Evolutionary conservation across 2,888 invertebrate genomes (phyloP).

Genomic region (Smittia sp.): DNA sequence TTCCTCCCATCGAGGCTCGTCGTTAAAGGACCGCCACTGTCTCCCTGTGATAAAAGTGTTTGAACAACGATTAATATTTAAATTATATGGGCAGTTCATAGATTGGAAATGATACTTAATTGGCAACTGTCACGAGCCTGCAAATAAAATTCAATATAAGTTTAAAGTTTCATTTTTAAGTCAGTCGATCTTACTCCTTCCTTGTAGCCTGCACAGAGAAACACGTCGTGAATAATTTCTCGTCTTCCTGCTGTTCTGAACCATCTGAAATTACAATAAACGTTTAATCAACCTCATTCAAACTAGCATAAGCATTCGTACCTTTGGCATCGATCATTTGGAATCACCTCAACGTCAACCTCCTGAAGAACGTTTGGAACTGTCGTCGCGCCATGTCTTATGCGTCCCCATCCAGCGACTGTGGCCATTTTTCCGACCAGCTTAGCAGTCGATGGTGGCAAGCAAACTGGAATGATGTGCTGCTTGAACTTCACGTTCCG

Average conservation of each 20-base stretch:
- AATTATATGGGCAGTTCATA: not conserved
- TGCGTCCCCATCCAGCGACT: constrained; percentile 87
- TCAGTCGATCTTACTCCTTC: constrained; percentile 64
- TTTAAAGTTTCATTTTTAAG: too few species aligned
- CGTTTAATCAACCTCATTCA: not conserved
- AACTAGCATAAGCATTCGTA: not conserved
- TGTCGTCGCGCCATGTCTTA: constrained; percentile 81
- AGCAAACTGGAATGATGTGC: constrained; percentile 88
- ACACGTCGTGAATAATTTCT: constrained; percentile 91
- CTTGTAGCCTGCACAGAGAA: constrained; percentile 89
- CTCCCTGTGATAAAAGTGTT: not conserved
- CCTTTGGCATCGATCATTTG: constrained; percentile 82
- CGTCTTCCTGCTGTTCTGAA: constrained; percentile 84
- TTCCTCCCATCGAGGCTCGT: constrained; percentile 79
- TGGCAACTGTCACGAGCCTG: constrained; percentile 14
- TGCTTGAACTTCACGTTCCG: constrained; percentile 82
- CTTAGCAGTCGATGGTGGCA: constrained; percentile 75
- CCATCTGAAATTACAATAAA: constrained; percentile 60
- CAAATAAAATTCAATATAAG: not conserved
- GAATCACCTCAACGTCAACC: constrained; percentile 81
- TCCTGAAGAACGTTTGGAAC: constrained; percentile 81
- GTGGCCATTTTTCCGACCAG: constrained; percentile 85
- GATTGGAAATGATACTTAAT: not conserved
- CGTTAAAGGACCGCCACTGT: constrained; percentile 77
- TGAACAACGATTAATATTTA: not conserved